Evolutionary conservation across 2,888 invertebrate genomes (phyloP).

Genomic region (Priocnemis perturbator): DNA sequence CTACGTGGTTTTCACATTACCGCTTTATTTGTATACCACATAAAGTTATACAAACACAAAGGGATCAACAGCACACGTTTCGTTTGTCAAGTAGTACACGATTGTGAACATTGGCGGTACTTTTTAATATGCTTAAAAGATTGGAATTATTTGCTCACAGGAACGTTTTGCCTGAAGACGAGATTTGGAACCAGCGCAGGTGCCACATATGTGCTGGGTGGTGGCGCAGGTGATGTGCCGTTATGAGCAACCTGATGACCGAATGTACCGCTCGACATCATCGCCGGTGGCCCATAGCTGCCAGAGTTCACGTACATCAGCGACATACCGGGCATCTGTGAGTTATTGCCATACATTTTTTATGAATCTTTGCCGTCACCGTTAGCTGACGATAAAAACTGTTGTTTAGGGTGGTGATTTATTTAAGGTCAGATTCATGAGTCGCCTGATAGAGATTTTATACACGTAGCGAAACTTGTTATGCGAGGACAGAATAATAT

Average conservation of each 20-base stretch:
- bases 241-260: constrained; percentile 67
- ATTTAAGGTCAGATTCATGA: too few relatives aligned
- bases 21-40: too few relatives aligned
- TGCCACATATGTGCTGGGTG: constrained; percentile 69
- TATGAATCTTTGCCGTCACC: background rate
- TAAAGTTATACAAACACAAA: too few relatives aligned
- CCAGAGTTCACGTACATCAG: constrained; percentile 73
- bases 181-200: constrained; percentile 70
- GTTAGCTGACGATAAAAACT: too few relatives aligned
- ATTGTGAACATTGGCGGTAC: too few relatives aligned
- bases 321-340: constrained; percentile 70
- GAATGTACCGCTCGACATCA: constrained; percentile 67
- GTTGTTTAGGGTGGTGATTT: too few relatives aligned
- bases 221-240: constrained; percentile 66
- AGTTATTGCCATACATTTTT: constrained; percentile 7
- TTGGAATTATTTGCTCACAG: constrained; percentile 53
- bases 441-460: background rate
- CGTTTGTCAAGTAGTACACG: too few relatives aligned
- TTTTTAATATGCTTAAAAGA: too few relatives aligned
- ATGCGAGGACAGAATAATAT: too few relatives aligned
- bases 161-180: constrained; percentile 72
- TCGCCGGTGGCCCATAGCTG: constrained; percentile 65
- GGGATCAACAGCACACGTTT: too few relatives aligned
- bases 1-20: too few relatives aligned
- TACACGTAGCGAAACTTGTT: background rate